Evolutionary conservation across 2,888 invertebrate genomes (phyloP).

Genomic region (Boloria selene): DNA sequence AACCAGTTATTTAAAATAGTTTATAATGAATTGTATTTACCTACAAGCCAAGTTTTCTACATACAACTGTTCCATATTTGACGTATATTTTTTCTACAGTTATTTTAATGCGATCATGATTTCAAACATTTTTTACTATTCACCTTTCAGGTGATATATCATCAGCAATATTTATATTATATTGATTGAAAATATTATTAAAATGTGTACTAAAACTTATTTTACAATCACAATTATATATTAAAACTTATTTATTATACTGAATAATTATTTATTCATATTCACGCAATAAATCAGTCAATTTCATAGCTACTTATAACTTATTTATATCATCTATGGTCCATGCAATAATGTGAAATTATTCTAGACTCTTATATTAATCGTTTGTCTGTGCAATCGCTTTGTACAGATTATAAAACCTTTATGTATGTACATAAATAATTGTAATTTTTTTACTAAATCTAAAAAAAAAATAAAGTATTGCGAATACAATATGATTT

Average conservation of each 20-base stretch:
- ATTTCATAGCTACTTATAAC: constrained; percentile 35
- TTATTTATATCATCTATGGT: constrained; percentile 36
- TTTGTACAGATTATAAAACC: constrained; percentile 56
- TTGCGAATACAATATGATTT: constrained; percentile 61
- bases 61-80: constrained; percentile 13
- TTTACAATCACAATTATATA: not conserved
- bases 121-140: not conserved
- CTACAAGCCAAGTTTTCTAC: constrained; percentile 12
- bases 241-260: constrained; percentile 7
- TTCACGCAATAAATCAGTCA: constrained; percentile 42
- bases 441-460: constrained; percentile 79
- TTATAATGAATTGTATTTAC: constrained; percentile 11
- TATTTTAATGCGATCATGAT: constrained; percentile 6
- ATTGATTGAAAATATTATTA: not conserved
- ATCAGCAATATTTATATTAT: no score
- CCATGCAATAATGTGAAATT: constrained; percentile 38
- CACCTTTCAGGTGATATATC: not conserved
- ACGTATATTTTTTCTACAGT: constrained; percentile 11
- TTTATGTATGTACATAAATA: constrained; percentile 71
- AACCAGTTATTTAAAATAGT: constrained; percentile 16
- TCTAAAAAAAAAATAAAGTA: constrained; percentile 70
- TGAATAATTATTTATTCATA: constrained; percentile 28
- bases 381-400: constrained; percentile 59
- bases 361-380: constrained; percentile 41
- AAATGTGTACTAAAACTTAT: not conserved